Conservation (phyloP, 1,140 invertebrate genomes). For the Drosophila paulistorum region DNA sequence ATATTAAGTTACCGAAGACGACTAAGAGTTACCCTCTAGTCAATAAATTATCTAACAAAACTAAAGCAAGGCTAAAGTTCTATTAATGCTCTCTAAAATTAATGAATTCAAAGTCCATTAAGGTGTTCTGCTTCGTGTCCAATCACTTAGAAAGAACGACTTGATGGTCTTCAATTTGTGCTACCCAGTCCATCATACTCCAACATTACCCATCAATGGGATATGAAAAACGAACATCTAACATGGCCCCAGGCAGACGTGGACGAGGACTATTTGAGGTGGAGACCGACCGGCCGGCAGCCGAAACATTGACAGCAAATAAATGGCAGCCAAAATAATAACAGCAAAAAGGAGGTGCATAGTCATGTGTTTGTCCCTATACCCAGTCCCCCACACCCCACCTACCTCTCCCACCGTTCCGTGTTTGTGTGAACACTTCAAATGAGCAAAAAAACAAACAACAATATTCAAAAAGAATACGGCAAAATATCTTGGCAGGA, state of each 20-base stretch:
- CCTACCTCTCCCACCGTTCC: neutral
- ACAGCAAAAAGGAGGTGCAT: constrained; percentile 71
- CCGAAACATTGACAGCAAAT: constrained; percentile 80
- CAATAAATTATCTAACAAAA: neutral
- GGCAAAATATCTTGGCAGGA: constrained; percentile 40
- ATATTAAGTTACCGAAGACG: constrained; percentile 19
- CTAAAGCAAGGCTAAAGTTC: no score
- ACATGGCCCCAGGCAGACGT: constrained; percentile 36
- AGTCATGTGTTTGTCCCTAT: constrained; percentile 2
- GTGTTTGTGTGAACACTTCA: constrained; percentile 24
- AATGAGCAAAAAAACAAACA: constrained; percentile 35
- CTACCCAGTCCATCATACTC: neutral
- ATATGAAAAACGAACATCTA: constrained; percentile 24
- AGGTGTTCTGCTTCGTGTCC: no score
- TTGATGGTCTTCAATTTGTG: no score
- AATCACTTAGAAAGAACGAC: no score
- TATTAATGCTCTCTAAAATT: no score
- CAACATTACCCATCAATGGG: neutral
- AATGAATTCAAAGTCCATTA: no score
- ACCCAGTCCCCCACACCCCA: no score
- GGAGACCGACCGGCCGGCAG: constrained; percentile 33
- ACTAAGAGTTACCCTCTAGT: neutral
- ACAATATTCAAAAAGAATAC: constrained; percentile 35
- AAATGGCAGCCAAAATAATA: constrained; percentile 81
- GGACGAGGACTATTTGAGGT: constrained; percentile 23